Conservation (phyloP, 1,140 invertebrate genomes). For the Polypedilum vanderplanki region DNA sequence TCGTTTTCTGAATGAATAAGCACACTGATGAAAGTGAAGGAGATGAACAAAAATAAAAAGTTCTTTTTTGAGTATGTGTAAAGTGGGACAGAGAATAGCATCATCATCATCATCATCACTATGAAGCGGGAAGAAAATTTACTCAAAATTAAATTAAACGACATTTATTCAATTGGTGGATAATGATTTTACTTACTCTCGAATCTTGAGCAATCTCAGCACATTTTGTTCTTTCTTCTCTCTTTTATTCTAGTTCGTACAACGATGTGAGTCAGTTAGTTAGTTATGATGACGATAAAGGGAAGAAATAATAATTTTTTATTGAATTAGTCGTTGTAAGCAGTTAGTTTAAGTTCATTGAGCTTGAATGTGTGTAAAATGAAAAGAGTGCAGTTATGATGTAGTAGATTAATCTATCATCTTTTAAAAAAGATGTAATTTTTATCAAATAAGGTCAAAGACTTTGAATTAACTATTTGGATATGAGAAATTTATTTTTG, state of each 20-base stretch:
- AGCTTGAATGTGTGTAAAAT: no score
- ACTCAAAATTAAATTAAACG: slow-evolving; percentile 9
- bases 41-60: background rate
- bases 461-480: no score
- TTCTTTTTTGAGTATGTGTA: background rate
- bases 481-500: no score
- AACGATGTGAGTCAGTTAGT: no score
- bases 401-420: no score
- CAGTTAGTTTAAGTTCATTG: no score
- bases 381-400: no score
- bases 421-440: no score
- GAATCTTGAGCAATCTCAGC: background rate
- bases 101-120: background rate
- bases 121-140: slow-evolving; percentile 1
- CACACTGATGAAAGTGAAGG: background rate
- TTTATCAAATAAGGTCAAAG: no score
- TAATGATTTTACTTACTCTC: background rate
- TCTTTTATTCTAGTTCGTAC: background rate
- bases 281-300: no score
- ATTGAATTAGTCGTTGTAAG: no score
- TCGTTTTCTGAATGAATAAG: background rate
- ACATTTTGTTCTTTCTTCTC: background rate
- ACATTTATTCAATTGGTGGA: slow-evolving; percentile 12
- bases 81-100: background rate
- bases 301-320: no score